phyloP scores from a whole-genome alignment of 2,888 invertebrate genomes.

The Lasioglossum pauxillum region DNA sequence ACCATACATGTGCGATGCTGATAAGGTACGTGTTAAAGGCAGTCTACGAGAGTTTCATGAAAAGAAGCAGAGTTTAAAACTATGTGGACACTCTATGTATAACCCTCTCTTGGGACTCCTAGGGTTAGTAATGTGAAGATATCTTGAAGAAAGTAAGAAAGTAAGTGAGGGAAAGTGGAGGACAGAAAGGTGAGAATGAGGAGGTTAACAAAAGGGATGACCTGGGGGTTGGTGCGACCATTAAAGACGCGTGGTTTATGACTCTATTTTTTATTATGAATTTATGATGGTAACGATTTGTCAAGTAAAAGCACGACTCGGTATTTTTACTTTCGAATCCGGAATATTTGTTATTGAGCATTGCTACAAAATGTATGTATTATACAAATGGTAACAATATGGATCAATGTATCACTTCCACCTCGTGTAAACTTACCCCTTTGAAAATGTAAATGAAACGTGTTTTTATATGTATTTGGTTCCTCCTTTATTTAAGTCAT shows the following conservation, averaged over 20 bases:
- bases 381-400: not conserved
- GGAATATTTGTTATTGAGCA: not conserved
- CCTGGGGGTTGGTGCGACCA: not conserved
- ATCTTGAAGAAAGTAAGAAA: slow-evolving; percentile 7
- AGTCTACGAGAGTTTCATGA: not conserved
- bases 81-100: not conserved
- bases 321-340: not conserved
- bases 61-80: not conserved
- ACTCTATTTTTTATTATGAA: slow-evolving; percentile 1
- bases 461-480: too few species aligned
- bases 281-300: not conserved
- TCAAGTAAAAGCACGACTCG: not conserved
- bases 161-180: slow-evolving; percentile 5
- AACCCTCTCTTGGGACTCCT: slow-evolving; percentile 2
- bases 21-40: not conserved
- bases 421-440: not conserved
- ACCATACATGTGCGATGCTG: not conserved
- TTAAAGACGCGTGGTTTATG: not conserved
- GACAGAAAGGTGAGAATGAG: slow-evolving; percentile 4
- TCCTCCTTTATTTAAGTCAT: too few species aligned
- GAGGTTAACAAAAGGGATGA: slow-evolving; percentile 10
- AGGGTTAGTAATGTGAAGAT: not conserved
- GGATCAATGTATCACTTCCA: not conserved
- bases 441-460: too few species aligned
- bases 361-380: not conserved